Base-by-base conservation (phyloP, 2,113 vertebrate genomes). In the Meriones unguiculatus region DNA sequence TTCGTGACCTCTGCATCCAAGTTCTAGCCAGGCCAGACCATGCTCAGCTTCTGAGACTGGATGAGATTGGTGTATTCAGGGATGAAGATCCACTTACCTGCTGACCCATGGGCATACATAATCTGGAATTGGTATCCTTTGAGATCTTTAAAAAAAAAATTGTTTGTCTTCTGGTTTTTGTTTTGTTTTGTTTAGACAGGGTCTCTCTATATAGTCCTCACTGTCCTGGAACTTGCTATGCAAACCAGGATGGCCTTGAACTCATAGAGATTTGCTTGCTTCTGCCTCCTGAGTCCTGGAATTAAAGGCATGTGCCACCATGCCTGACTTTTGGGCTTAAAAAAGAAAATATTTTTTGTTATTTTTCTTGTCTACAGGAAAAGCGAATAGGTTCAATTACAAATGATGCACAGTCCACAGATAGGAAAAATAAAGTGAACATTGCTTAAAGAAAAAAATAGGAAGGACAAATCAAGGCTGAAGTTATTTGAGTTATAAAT, bases 401-500 rank as follows among this genome's bases (percentile, higher is more conserved):
- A 75, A 70, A n/a, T 38, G 35, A 52, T 15, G 57, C 1, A 0
- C 54, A 24, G 80, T 95, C 75, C 38, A 64, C 35, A 94, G 69
- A 75, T 52, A 81, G 2, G 35, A 32, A 88, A 75, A 94, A 73
- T 41, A 91, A 90, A 91, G 54, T 78, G 72, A 76, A 78, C 18
- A n/a, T 73, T 54, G 7, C 91, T 91, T 62, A 32, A 73, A 20
- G 25, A 35, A 35, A 5, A 87, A 84, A 59, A 91, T 41, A 89
- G 93, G 52, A 89, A 96, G 54, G 22, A 25, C 78, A 89, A 69
- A 46, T 78, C 52, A 50, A 75, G 69, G 76, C 38, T 54, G 50
- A 86, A 87, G 73, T 77, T 86, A 18, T 73, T 73, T 88, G 72
- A 82, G 85, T 92, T 86, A 88, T 78, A 82, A 96, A 69, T 77